Evolutionary conservation across 2,113 vertebrate genomes (phyloP), one percentile per base, ranked within the genome.

Genomic region (Centrocercus urophasianus): DNA sequence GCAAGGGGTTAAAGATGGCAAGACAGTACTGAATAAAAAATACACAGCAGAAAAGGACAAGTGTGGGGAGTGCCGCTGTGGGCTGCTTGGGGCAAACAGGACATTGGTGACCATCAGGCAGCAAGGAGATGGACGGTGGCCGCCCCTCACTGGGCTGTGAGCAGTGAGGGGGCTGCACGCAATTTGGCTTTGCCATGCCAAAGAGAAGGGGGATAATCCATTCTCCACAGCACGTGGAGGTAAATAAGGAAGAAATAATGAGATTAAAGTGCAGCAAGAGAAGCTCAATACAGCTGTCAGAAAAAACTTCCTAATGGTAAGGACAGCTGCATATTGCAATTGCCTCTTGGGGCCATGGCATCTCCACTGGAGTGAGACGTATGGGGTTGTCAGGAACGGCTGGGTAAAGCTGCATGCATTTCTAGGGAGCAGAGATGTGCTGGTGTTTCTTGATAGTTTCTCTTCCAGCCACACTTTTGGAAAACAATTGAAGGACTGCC

Each of bases 101-200:
- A 34, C 30, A 12, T 14, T 4, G 1, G 22, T 82, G 82, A 17
- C 65, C 6, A 1, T 52, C 20, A 36, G 15, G 67, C 38, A 22
- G 2, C 2, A 6, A 42, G 36, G 43, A 4, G 4, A 34, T 28
- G 60, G 34, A 80, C 14, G 7, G 1, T 11, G 50, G 30, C 18
- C 66, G 14, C 47, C 28, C 34, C 38, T 48, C 18, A 10, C 0
- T 18, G 71, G 20, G 27, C 20, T 1, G 2, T 22, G 43, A 66
- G 11, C 69, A 22, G 45, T 0, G 0, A 22, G 15, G 19, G 19
- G 79, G 9, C 27, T 79, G 67, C 79, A 48, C 3, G 67, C 13
- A 66, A 5, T 22, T 50, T 10, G 13, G 11, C 79, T 83, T 67
- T 71, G 54, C 22, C 30, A 25, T 30, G 11, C 7, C 2, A 14